Conservation (phyloP, 2,113 vertebrate species). For the Odocoileus virginianus region DNA sequence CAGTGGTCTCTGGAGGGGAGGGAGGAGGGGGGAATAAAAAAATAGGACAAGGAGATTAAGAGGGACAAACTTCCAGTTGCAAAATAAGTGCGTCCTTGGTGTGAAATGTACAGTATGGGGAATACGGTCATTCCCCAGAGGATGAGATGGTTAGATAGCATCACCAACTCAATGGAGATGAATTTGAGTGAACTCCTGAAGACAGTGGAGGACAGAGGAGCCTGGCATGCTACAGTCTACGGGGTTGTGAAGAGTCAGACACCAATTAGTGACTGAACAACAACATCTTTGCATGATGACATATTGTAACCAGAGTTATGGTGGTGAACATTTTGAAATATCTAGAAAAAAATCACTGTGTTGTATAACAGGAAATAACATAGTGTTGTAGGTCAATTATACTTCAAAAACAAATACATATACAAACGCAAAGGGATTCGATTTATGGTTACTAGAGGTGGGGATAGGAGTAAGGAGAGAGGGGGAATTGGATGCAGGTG, state of each 20-base stretch:
- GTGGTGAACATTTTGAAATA: neutral
- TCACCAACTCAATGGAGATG: neutral
- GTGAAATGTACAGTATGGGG: neutral
- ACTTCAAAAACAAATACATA: neutral
- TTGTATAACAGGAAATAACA: neutral
- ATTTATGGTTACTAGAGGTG: neutral
- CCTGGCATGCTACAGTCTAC: neutral
- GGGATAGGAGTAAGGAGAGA: neutral
- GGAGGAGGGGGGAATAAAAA: neutral
- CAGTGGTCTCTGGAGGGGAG: neutral
- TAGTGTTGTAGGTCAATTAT: neutral
- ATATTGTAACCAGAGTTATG: neutral
- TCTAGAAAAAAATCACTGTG: neutral
- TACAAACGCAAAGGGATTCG: neutral
- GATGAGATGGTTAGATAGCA: neutral
- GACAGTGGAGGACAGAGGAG: neutral
- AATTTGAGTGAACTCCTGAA: neutral
- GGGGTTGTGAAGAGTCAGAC: neutral
- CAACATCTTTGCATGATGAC: neutral
- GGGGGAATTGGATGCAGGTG: neutral
- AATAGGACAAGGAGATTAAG: neutral
- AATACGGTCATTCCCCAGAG: neutral
- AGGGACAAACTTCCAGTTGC: neutral
- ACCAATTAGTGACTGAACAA: neutral
- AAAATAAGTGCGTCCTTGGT: neutral